Base-by-base conservation (phyloP, 1,140 invertebrate species). In the Eupeodes corollae region DNA sequence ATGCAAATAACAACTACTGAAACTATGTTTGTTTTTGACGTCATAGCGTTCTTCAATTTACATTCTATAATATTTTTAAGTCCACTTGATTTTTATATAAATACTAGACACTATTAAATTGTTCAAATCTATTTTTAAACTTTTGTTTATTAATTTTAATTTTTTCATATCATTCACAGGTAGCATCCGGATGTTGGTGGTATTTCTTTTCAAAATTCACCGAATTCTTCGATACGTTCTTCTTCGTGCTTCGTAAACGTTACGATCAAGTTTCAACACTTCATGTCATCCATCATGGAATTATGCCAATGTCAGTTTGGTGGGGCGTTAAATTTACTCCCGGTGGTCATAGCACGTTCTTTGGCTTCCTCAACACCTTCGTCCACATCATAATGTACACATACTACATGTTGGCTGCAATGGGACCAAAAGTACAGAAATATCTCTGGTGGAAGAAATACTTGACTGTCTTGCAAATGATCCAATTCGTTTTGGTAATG, bases 391-490 rank as follows among this genome's bases (percentile, higher is more conserved):
- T 93, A 21, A 95, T 95, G 91, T 95, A 95, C 67, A 74, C 79
- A 0, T 95, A 95, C 65, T 95, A 95, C 67, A 73, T 91, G 51
- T 69, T 94, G 43, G 80, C 89, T 12, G 88, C 89, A 0, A 75
- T 93, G 51, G 90, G 90, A 39, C 88, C 89, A 0, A 73, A 79
- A 39, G 76, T 89, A 55, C 87, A 90, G 63, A 88, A 84, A 44
- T 91, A 85, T 59, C 71, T 94, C 8, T 94, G 91, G 90, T 95
- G 91, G 90, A 95, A 95, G 73, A 90, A 83, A 59, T 91, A 95
- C 59, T 69, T 95, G 34, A 95, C 91, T 0, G 75, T 78, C 2
- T 65, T 93, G 51, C 91, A 95, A 69, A 81, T 95, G 82, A 76
- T 89, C 3, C 89, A 92, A 67, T 92, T 92, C 55, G 68, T 91